Conservation (phyloP, 2,888 invertebrate species). For the Himalopsyche anomala region DNA sequence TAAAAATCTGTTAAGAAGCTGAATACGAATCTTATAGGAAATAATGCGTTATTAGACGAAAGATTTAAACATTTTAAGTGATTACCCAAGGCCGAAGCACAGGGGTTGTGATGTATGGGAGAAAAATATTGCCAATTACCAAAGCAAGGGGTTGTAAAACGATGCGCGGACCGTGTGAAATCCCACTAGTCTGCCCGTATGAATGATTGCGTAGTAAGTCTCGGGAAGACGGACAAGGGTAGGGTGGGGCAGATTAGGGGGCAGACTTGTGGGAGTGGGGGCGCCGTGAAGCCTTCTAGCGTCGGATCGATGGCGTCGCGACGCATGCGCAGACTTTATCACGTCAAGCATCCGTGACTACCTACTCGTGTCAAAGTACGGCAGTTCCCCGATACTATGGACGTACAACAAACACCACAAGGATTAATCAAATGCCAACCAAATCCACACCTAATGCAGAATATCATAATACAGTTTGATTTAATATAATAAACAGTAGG, state of each 20-base stretch:
- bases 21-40: too few species aligned
- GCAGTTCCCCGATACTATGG: neutral
- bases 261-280: slow-evolving; percentile 66
- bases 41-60: too few species aligned
- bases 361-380: neutral
- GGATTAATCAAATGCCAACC: too few species aligned
- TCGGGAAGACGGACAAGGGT: slow-evolving; percentile 69
- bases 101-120: neutral
- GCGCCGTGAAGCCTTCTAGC: slow-evolving; percentile 40
- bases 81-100: neutral
- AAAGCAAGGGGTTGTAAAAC: slow-evolving; percentile 9
- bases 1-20: too few species aligned
- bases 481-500: too few species aligned
- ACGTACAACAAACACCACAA: neutral
- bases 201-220: slow-evolving; percentile 75
- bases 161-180: slow-evolving; percentile 27
- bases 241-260: slow-evolving; percentile 66
- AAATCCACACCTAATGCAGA: too few species aligned
- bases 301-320: slow-evolving; percentile 50
- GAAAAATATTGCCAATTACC: slow-evolving; percentile 4
- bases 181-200: slow-evolving; percentile 68
- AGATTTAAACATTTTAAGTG: too few species aligned
- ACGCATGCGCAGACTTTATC: slow-evolving; percentile 45
- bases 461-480: too few species aligned
- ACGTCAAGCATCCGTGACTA: slow-evolving; percentile 6